Evolutionary conservation across 1,140 invertebrate species (phyloP).

Genomic region (Epicauta chinensis): DNA sequence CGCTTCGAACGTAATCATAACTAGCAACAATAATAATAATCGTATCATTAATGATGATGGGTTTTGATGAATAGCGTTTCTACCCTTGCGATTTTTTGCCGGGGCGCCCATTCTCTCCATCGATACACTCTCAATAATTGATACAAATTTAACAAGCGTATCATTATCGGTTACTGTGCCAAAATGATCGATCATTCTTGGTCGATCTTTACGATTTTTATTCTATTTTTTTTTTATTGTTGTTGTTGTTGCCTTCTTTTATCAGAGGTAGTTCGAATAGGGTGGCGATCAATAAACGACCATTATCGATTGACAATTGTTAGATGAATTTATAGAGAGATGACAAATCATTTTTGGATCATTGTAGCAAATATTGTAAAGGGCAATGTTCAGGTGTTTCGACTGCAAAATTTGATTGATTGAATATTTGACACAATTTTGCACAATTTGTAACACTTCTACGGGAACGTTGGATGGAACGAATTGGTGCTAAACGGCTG

Average conservation of each 20-base stretch:
- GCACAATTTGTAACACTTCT: slow-evolving; percentile 6
- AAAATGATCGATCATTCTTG: slow-evolving; percentile 22
- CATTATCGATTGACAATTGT: slow-evolving; percentile 1
- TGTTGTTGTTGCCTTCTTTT: neutral
- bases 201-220: too few species aligned
- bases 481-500: too few species aligned
- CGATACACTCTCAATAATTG: slow-evolving; percentile 6
- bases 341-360: slow-evolving; percentile 18
- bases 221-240: neutral
- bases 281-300: neutral
- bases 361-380: too few species aligned
- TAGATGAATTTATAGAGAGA: neutral
- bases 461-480: neutral
- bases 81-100: too few species aligned
- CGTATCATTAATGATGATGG: too few species aligned
- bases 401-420: slow-evolving; percentile 16
- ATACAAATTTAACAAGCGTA: slow-evolving; percentile 22
- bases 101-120: too few species aligned
- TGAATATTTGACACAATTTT: slow-evolving; percentile 9
- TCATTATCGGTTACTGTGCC: slow-evolving; percentile 10
- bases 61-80: too few species aligned
- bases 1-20: too few species aligned
- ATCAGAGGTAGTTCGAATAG: too few species aligned
- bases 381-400: too few species aligned
- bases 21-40: too few species aligned